Evolutionary conservation across 2,888 invertebrate species (phyloP).

Genomic region (Himalopsyche japonica): DNA sequence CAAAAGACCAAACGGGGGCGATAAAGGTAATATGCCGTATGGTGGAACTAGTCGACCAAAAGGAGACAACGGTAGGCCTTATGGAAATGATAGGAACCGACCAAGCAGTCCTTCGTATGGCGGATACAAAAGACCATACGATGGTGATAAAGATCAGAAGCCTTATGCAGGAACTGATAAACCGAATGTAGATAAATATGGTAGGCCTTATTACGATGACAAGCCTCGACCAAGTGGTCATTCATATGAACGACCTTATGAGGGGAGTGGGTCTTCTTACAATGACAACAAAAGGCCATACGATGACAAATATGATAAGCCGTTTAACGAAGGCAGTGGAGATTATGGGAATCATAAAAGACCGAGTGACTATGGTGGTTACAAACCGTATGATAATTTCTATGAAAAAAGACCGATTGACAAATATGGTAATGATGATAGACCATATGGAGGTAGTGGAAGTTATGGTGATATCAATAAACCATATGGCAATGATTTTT

Average conservation of each 20-base stretch:
- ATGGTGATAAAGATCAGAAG: conserved; percentile 43
- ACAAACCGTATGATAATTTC: neutral
- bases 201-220: conserved; percentile 2
- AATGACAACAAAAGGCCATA: conserved; percentile 1
- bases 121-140: conserved; percentile 10
- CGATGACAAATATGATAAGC: neutral
- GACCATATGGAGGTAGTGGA: conserved; percentile 25
- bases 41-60: neutral
- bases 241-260: conserved; percentile 4
- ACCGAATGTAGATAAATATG: neutral
- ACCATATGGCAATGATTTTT: neutral
- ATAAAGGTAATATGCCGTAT: neutral
- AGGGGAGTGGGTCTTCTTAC: neutral
- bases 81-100: neutral
- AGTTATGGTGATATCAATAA: conserved; percentile 9
- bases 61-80: neutral
- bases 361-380: neutral
- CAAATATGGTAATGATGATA: conserved; percentile 24
- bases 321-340: neutral
- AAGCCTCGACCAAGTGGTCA: neutral
- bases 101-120: neutral
- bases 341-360: neutral
- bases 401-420: neutral
- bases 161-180: conserved; percentile 19
- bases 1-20: neutral